Evolutionary conservation across 35 echinoderm and acorn worm genomes (phyloP), one percentile per base, ranked within the genome.

Genomic region (Apostichopus californicus): DNA sequence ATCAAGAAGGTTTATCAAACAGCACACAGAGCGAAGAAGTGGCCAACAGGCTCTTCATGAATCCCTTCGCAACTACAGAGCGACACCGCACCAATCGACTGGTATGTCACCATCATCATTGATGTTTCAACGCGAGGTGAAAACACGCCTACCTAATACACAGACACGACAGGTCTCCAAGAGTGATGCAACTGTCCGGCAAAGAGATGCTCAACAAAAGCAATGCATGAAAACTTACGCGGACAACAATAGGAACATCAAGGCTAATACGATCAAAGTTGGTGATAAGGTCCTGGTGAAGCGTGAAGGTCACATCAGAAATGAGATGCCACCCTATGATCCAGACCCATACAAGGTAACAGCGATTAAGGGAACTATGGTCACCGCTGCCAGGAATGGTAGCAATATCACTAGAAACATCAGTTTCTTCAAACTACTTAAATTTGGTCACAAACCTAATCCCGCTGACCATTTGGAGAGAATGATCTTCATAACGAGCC

Each of bases 51-150:
- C 46, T 54, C 53, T 94, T 14, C 72, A 91, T 77, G 23, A 87
- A 58, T 96, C 88, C 77, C 93, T 94, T 11, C 87, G 87, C 14
- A 96, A 94, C 55, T 96, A 96, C 58, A 26, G 87, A 63, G 90
- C 93, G 8, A 94, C 93, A 55, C 90, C 91, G 1, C 95, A 96
- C 80, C 78, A 65, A 17, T 86, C 95, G 11, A 96, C 93, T 15
- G 86, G 93, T n/a, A 54, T 90, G 56, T 78, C 84, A 60, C 95
- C 93, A 55, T 54, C 79, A 34, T 64, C 83, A 18, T 58, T 93
- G 70, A 14, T 93, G 70, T 92, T 93, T 58, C 78, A 87, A 54
- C 88, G 82, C 15, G 70, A 78, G 9, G 53, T 91, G 26, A 73
- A 46, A 68, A 96, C 88, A 14, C 60, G 81, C 24, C 71, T 91